Evolutionary conservation across 2,888 invertebrate genomes (phyloP).

Genomic region (Tachina grossa): DNA sequence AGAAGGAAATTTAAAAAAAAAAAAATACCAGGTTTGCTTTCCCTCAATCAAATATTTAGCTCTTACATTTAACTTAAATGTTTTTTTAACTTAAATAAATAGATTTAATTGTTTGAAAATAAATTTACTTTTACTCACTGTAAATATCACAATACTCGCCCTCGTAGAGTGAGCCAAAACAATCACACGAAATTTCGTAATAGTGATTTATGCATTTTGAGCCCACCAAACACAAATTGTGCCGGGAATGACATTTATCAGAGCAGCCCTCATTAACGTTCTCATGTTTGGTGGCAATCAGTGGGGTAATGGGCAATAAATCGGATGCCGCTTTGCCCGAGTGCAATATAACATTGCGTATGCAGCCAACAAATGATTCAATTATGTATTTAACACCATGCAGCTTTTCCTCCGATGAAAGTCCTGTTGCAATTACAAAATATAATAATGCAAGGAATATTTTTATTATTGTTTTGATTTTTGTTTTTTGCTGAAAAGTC

Average conservation of each 20-base stretch:
- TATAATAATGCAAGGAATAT: constrained; percentile 1
- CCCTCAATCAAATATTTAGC: not conserved
- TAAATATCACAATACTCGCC: constrained; percentile 95
- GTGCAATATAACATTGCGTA: constrained; percentile 92
- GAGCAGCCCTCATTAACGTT: constrained; percentile 95
- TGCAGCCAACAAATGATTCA: constrained; percentile 96
- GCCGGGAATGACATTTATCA: constrained; percentile 90
- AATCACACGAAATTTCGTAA: constrained; percentile 94
- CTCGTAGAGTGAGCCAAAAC: constrained; percentile 95
- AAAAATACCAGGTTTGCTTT: no score
- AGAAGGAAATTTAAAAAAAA: no score
- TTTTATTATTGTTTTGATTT: not conserved
- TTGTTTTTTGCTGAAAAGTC: not conserved
- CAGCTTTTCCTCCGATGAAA: constrained; percentile 93
- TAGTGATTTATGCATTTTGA: constrained; percentile 96
- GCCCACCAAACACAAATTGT: constrained; percentile 93
- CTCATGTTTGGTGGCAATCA: constrained; percentile 94
- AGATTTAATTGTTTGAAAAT: not conserved
- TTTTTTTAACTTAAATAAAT: not conserved
- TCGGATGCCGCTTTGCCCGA: constrained; percentile 94
- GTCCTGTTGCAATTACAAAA: constrained; percentile 83
- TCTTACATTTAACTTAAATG: not conserved
- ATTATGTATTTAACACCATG: constrained; percentile 96
- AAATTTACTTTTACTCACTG: constrained; percentile 85
- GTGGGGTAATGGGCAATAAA: constrained; percentile 90